Percentiles rank a stretch among this genome's conserved stretches.
These are phyloP conservation scores for Hippolais icterina DNA, from an alignment of 2,113 vertebrate species.

Conservation along the genomic window DNA sequence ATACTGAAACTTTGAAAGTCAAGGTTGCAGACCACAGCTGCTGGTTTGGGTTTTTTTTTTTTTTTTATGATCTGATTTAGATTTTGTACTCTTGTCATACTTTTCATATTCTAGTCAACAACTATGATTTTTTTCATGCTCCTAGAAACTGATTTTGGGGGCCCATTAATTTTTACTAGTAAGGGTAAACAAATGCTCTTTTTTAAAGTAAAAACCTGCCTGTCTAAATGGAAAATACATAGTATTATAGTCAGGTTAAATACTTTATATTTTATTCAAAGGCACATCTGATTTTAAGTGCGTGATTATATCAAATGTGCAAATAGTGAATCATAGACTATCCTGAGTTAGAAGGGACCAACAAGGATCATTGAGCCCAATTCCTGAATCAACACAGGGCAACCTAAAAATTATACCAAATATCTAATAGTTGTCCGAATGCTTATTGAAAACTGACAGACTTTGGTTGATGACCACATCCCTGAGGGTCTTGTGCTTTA, in stretches of 20 bases:
- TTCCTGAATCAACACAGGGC: not conserved
- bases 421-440: not conserved
- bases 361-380: not conserved
- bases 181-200: accelerated
- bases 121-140: not conserved
- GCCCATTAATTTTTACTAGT: not conserved
- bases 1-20: not conserved
- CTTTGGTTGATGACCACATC: not conserved
- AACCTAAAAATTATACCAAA: not conserved
- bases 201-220: not conserved
- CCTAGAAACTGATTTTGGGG: not conserved
- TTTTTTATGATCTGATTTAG: not conserved
- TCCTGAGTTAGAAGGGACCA: not conserved
- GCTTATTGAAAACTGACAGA: not conserved
- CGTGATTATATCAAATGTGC: not conserved
- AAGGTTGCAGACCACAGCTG: not conserved
- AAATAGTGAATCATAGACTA: not conserved
- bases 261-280: not conserved
- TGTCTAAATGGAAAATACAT: not conserved
- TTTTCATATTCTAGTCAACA: not conserved
- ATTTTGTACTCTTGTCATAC: not conserved
- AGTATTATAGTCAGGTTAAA: not conserved
- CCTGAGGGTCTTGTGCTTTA: not conserved
- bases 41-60: not conserved
- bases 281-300: not conserved